phyloP scores from a whole-genome alignment of 2,797 vertebrate species.

The Mus minutoides region DNA sequence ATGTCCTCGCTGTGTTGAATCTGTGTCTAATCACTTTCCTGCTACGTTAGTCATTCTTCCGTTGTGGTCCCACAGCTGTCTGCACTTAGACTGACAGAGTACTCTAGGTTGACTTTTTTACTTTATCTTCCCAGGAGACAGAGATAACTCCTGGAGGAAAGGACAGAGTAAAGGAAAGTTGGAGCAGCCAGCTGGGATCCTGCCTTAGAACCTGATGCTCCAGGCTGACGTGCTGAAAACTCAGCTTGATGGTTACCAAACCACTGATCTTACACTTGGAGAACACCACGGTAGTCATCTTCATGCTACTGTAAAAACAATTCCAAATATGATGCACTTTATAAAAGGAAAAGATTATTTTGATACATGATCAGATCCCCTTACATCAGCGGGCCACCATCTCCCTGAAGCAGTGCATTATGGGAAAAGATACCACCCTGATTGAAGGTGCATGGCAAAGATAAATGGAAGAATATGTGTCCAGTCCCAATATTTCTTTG shows the following conservation, averaged over 20 bases:
- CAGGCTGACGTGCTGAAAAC: neutral
- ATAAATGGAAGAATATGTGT: no score
- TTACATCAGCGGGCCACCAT: neutral
- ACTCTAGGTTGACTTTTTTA: neutral
- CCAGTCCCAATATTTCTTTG: neutral
- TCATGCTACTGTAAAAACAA: neutral
- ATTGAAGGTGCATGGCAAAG: neutral
- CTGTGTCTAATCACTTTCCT: conserved; percentile 5
- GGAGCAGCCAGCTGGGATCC: neutral
- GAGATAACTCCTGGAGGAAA: neutral
- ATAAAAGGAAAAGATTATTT: neutral
- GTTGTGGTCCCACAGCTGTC: conserved; percentile 51
- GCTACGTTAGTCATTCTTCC: conserved; percentile 34
- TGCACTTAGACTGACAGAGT: neutral
- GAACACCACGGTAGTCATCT: neutral
- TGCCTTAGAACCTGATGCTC: neutral
- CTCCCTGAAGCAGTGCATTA: no score
- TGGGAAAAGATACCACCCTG: neutral
- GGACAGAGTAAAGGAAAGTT: neutral
- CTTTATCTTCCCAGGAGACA: neutral
- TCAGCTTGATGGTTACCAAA: neutral
- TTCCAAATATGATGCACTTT: neutral
- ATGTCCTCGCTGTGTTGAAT: conserved; percentile 3
- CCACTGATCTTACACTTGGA: neutral
- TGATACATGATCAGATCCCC: neutral